These are phyloP conservation scores for Nomada fucata DNA, from an alignment of 2,888 invertebrate genomes.

Conservation along the genomic window DNA sequence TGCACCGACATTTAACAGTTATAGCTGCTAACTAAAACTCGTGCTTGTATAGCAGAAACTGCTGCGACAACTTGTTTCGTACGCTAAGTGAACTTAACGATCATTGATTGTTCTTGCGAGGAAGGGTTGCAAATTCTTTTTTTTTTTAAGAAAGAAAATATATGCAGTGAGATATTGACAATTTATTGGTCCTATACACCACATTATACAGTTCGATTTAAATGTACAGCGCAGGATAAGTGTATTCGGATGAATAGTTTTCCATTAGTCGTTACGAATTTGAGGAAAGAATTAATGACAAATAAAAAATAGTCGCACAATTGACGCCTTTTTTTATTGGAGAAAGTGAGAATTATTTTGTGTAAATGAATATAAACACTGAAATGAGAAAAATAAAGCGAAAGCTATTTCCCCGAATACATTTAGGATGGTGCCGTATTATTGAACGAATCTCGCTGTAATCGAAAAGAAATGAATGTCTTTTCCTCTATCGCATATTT, in stretches of 20 bases:
- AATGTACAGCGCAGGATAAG: conserved; percentile 11
- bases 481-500: background rate
- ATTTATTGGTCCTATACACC: conserved; percentile 63
- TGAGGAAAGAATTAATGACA: background rate
- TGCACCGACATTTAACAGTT: conserved; percentile 76
- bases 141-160: background rate
- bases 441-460: background rate
- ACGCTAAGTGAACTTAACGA: conserved; percentile 28
- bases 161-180: conserved; percentile 25
- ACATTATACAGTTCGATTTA: conserved; percentile 48
- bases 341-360: background rate
- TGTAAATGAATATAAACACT: background rate
- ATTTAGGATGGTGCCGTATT: background rate
- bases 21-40: conserved; percentile 72
- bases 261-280: background rate
- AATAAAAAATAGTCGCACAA: background rate
- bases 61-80: conserved; percentile 53
- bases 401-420: conserved; percentile 20
- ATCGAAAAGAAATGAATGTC: conserved; percentile 18
- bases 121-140: background rate
- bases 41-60: conserved; percentile 60
- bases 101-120: background rate
- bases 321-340: background rate
- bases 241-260: conserved; percentile 21
- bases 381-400: background rate